Evolutionary conservation across 1,140 invertebrate genomes (phyloP).

Genomic region (Adoxophyes honmai): DNA sequence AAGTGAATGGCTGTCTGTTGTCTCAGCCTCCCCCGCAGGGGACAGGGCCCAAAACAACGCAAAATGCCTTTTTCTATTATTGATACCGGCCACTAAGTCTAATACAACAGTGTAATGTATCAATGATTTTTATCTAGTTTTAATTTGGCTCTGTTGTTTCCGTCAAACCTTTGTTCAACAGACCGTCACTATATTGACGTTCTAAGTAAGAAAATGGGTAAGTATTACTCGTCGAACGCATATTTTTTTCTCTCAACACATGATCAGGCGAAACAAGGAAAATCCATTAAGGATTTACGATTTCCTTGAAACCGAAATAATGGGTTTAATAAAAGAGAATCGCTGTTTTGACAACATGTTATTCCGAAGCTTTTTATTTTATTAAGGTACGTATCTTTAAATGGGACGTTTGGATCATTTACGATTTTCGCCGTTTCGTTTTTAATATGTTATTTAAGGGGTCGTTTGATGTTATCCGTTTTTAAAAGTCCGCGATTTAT

Average conservation of each 20-base stretch:
- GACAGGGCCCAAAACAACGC: no score
- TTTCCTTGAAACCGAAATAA: conserved; percentile 43
- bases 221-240: not conserved
- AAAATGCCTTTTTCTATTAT: no score
- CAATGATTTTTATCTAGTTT: no score
- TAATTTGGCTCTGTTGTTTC: not conserved
- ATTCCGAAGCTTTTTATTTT: not conserved
- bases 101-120: no score
- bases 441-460: not conserved
- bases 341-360: conserved; percentile 25
- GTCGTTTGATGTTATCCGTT: no score
- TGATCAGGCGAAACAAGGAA: conserved; percentile 30
- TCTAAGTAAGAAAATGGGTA: not conserved
- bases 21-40: no score
- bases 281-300: conserved; percentile 46
- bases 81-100: no score
- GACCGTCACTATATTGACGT: not conserved
- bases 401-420: not conserved
- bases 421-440: not conserved
- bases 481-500: no score
- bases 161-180: not conserved
- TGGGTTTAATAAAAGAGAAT: conserved; percentile 35
- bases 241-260: conserved; percentile 14
- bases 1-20: no score
- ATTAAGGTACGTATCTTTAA: not conserved